phyloP scores from a whole-genome alignment of 2,888 invertebrate species.

The Agrotis segetum region DNA sequence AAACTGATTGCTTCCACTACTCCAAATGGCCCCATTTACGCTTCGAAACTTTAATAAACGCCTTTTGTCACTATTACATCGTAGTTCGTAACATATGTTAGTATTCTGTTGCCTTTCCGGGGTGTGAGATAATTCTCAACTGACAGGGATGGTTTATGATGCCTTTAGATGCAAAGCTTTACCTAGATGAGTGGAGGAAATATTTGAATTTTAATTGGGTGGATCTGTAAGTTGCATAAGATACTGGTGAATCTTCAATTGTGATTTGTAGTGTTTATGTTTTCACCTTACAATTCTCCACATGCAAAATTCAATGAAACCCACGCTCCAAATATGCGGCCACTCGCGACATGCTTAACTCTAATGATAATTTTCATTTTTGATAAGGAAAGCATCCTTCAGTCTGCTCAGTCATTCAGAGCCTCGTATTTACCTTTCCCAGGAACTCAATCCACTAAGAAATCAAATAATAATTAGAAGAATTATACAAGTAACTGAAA shows the following conservation, averaged over 20 bases:
- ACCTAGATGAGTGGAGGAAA: conserved; percentile 6
- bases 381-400: no score
- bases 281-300: not conserved
- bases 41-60: conserved; percentile 65
- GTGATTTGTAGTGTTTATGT: not conserved
- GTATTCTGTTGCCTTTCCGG: conserved; percentile 54
- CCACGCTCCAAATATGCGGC: no score
- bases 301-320: no score
- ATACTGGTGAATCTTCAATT: not conserved
- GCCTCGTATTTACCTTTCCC: no score
- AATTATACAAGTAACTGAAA: not conserved
- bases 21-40: conserved; percentile 72
- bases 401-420: no score
- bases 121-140: conserved; percentile 36
- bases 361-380: no score
- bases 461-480: not conserved
- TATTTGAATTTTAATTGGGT: conserved; percentile 42
- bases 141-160: conserved; percentile 30
- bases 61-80: conserved; percentile 56
- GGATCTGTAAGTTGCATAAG: conserved; percentile 9
- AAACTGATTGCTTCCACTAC: conserved; percentile 83
- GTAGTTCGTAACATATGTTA: conserved; percentile 44
- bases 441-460: not conserved
- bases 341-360: no score
- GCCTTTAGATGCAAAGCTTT: conserved; percentile 15